These are phyloP conservation scores for Oithona nana DNA, from an alignment of 2,888 invertebrate species.

Conservation along the genomic window DNA sequence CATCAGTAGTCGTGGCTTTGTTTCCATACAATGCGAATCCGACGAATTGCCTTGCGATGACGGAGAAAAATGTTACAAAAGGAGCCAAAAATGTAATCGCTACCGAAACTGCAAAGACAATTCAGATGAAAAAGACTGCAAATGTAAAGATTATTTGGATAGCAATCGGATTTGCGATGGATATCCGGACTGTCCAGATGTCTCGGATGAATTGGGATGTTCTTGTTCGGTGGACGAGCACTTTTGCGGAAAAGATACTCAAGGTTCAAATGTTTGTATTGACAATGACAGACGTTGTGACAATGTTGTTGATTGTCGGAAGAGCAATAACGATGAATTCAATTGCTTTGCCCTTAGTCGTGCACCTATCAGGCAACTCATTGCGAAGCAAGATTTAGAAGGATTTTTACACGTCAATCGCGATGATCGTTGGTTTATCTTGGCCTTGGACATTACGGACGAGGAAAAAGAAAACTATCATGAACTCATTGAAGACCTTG, in stretches of 20 bases:
- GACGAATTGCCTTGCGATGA: neutral
- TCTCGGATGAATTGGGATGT: neutral
- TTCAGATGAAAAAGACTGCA: conserved; percentile 1
- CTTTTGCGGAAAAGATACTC: neutral
- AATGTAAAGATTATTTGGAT: conserved; percentile 1
- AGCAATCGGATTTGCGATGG: neutral
- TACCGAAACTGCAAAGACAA: neutral
- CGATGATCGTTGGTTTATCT: neutral
- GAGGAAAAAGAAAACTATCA: neutral
- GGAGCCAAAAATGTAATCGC: neutral
- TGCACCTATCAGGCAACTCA: neutral
- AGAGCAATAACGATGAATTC: neutral
- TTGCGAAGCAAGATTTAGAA: neutral
- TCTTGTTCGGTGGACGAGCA: neutral
- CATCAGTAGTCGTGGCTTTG: too few species aligned
- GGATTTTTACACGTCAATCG: neutral
- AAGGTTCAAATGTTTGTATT: neutral
- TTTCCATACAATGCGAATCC: neutral
- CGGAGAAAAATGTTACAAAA: neutral
- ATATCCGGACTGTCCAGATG: conserved; percentile 1
- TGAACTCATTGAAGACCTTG: neutral
- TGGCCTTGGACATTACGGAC: neutral
- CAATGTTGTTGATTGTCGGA: conserved; percentile 6
- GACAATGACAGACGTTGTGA: neutral
- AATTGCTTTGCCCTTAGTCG: neutral